A percentile compares a stretch with the other conserved stretches of the same genome.
phyloP scores from a whole-genome alignment of 2,797 vertebrate species.

The Neopelma chrysocephalum region DNA sequence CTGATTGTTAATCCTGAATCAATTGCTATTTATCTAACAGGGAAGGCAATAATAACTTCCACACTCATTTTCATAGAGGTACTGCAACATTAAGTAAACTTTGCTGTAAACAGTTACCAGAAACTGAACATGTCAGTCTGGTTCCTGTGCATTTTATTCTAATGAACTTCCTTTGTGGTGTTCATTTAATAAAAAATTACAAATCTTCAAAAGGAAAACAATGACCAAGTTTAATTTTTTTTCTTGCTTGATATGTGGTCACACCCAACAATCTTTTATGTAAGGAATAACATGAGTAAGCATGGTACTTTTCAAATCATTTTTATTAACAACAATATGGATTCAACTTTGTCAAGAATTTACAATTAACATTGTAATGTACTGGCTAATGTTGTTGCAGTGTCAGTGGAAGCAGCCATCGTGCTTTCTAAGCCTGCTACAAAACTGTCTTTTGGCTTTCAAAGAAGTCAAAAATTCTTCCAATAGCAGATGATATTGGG shows the following conservation, averaged over 20 bases:
- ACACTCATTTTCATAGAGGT: neutral
- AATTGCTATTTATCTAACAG: neutral
- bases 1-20: neutral
- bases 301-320: conserved; percentile 31
- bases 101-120: neutral
- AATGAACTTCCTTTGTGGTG: neutral
- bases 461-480: conserved; percentile 37
- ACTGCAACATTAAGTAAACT: neutral
- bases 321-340: conserved; percentile 77
- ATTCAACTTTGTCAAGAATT: conserved; percentile 69
- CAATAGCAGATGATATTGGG: neutral
- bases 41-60: neutral
- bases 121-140: neutral
- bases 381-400: conserved; percentile 57
- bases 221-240: neutral
- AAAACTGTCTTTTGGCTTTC: neutral
- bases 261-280: neutral
- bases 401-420: conserved; percentile 63
- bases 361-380: conserved; percentile 69
- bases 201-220: neutral
- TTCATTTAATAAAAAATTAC: neutral
- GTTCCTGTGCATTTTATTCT: neutral
- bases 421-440: neutral
- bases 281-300: neutral
- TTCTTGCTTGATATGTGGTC: neutral